Evolutionary conservation across 2,113 vertebrate genomes (phyloP).

Genomic region (Polypterus bichir): DNA sequence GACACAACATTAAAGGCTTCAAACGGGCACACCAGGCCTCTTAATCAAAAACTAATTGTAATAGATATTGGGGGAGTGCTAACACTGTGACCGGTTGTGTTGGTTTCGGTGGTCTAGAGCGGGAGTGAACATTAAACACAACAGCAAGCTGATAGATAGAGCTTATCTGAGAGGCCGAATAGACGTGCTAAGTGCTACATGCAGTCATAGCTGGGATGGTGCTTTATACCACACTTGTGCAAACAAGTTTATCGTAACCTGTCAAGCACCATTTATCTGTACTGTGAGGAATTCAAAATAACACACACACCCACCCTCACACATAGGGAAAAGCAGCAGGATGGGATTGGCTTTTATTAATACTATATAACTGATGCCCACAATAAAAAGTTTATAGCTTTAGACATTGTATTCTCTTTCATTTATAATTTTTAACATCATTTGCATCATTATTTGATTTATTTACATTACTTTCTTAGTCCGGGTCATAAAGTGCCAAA

Average conservation of each 20-base stretch:
- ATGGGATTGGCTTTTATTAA: too few relatives aligned
- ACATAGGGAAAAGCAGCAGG: too few relatives aligned
- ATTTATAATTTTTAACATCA: too few relatives aligned
- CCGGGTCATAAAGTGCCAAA: too few relatives aligned
- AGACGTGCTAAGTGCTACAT: slow-evolving; percentile 68
- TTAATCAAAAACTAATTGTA: slow-evolving; percentile 99
- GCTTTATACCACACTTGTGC: slow-evolving; percentile 47
- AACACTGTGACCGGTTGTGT: slow-evolving; percentile 77
- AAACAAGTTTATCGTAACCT: slow-evolving; percentile 29
- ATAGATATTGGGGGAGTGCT: slow-evolving; percentile 96
- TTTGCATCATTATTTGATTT: too few relatives aligned
- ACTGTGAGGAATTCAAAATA: too few relatives aligned
- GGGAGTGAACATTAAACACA: slow-evolving; percentile 82
- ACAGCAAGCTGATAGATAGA: slow-evolving; percentile 63
- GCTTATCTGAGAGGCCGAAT: slow-evolving; percentile 62
- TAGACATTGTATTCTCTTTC: too few relatives aligned
- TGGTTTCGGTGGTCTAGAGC: slow-evolving; percentile 70
- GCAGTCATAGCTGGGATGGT: slow-evolving; percentile 48
- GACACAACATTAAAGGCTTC: slow-evolving; percentile 97
- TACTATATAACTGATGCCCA: too few relatives aligned
- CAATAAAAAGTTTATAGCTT: too few relatives aligned
- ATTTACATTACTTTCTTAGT: too few relatives aligned
- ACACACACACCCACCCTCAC: too few relatives aligned
- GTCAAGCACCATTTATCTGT: slow-evolving; percentile 28
- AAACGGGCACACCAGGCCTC: slow-evolving; percentile 73